Base-by-base conservation (phyloP, 2,113 vertebrate genomes). In the Drymodes brunneopygia region DNA sequence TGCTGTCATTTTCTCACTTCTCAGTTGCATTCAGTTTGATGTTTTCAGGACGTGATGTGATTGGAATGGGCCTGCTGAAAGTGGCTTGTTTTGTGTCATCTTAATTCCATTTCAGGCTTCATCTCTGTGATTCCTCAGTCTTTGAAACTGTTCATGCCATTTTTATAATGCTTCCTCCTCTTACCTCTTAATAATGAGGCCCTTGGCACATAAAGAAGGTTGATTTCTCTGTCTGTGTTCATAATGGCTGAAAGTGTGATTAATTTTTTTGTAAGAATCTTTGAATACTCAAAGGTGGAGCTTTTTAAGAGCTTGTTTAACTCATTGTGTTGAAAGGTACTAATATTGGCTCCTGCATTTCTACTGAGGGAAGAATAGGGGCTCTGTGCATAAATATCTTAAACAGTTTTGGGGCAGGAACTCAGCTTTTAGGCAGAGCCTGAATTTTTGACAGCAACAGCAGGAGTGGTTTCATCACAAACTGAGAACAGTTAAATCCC, bases 321-420 rank as follows among this genome's bases (percentile, higher is more conserved):
- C 15, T 64, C 36, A 8, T 22, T 20, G 9, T 40, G 2, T 20
- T 75, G 35, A 45, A 47, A 36, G 5, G 8, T 21, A 16, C 9
- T 45, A 12, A 9, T 28, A 67, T 1, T 45, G 15, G 10, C 25
- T 85, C 24, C 14, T 57, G 20, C 15, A 7, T 66, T 81, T 53
- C 51, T 81, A 3, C 17, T 38, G 31, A 22, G 19, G 24, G 45
- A 54, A 33, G 23, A 53, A 28, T 5, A 36, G 23, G 7, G 28
- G 5, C 11, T 0, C 22, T 70, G 15, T 40, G 28, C 9, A 22
- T 33, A 19, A 69, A 48, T 7, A 10, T 12, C 7, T 40, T 31
- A 1, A 42, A 4, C 0, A 6, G 19, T 13, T 66, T 72, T 0
- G 5, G 6, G 28, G 33, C 9, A 80, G n/a, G 6, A 72, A 6